Conservation (phyloP, 2,797 vertebrate genomes). For the Eleutherodactylus coqui region DNA sequence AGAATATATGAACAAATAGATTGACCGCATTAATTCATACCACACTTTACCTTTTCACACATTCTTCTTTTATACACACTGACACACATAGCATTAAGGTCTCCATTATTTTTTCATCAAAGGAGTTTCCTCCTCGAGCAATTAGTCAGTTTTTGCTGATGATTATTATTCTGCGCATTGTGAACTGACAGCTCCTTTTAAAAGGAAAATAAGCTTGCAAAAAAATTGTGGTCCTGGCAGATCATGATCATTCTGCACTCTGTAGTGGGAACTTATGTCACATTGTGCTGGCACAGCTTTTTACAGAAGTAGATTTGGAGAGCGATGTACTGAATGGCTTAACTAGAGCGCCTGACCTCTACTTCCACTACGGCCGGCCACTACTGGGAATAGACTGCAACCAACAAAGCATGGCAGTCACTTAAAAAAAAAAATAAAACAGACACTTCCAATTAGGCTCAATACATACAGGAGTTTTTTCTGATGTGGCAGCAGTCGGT, state of each 20-base stretch:
- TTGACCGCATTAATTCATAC: constrained; percentile 51
- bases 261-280: background rate
- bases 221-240: constrained; percentile 14
- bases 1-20: constrained; percentile 56
- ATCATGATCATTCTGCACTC: background rate
- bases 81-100: constrained; percentile 49
- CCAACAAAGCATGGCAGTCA: background rate
- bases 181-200: constrained; percentile 17
- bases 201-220: constrained; percentile 17
- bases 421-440: background rate
- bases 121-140: constrained; percentile 43
- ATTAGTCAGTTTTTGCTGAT: constrained; percentile 44
- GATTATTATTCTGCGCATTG: constrained; percentile 40
- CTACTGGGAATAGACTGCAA: background rate
- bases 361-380: background rate
- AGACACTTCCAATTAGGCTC: background rate
- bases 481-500: background rate
- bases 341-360: background rate
- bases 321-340: background rate
- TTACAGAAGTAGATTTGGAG: constrained; percentile 6
- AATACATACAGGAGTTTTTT: background rate
- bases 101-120: constrained; percentile 48
- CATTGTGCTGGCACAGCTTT: background rate
- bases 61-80: constrained; percentile 43
- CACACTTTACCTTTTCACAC: constrained; percentile 46